Evolutionary conservation across 2,888 invertebrate genomes (phyloP).

Genomic region (Heliothis peltigera): DNA sequence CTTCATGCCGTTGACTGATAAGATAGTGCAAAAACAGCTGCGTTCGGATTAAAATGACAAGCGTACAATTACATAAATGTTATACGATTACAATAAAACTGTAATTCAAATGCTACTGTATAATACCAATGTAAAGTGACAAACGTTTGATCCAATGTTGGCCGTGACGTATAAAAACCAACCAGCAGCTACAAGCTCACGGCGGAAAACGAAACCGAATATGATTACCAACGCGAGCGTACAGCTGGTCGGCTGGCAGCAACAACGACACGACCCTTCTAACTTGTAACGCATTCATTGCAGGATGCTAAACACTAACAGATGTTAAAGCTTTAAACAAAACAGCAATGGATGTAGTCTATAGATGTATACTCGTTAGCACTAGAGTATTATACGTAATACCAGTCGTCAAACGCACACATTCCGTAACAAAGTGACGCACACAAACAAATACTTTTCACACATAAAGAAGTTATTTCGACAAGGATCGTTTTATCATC

Average conservation of each 20-base stretch:
- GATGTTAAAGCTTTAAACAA: background rate
- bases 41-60: constrained; percentile 25
- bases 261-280: constrained; percentile 51
- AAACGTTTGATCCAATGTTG: constrained; percentile 63
- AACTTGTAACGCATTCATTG: constrained; percentile 59
- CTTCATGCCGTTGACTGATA: constrained; percentile 53
- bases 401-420: constrained; percentile 60
- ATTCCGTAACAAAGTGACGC: constrained; percentile 57
- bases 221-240: constrained; percentile 80
- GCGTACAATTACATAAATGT: constrained; percentile 37
- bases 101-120: constrained; percentile 39
- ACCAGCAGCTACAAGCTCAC: constrained; percentile 72
- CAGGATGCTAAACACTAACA: constrained; percentile 19
- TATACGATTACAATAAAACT: constrained; percentile 42
- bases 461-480: constrained; percentile 72
- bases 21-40: constrained; percentile 26
- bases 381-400: constrained; percentile 14
- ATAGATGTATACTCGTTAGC: constrained; percentile 1
- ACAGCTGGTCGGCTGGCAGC: constrained; percentile 76
- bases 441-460: constrained; percentile 63
- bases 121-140: constrained; percentile 43
- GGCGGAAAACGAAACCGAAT: constrained; percentile 80
- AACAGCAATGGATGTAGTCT: constrained; percentile 20
- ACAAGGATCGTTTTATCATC: constrained; percentile 67
- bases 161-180: constrained; percentile 58